A percentile compares a stretch with the other conserved stretches of the same genome.
phyloP scores from a whole-genome alignment of 37 sponge, comb jelly and placozoan genomes.

The Agelas oroides region DNA sequence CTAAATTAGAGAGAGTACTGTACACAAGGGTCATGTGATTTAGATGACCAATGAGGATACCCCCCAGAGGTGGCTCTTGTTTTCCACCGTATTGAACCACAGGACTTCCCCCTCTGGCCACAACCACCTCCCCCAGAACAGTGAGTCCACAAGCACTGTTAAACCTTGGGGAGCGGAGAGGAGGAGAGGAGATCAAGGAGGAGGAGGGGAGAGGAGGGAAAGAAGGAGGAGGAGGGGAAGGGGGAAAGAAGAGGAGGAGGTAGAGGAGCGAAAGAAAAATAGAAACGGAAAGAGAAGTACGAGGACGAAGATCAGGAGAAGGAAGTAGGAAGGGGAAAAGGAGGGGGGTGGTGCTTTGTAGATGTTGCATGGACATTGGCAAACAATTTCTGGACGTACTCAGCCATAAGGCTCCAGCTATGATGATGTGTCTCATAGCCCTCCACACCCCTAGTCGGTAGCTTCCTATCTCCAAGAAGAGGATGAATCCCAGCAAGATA shows the following conservation, averaged over 20 bases:
- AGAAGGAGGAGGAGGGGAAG: background rate
- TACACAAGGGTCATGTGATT: too few species aligned
- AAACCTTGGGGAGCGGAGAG: conserved; percentile 39
- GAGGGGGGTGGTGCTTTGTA: too few species aligned
- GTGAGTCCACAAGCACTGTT: conserved; percentile 85
- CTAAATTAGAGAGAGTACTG: too few species aligned
- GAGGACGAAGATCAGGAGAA: too few species aligned
- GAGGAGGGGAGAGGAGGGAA: background rate
- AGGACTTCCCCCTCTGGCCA: conserved; percentile 99
- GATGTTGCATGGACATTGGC: too few species aligned
- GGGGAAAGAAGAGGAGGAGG: background rate
- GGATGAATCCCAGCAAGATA: conserved; percentile 76
- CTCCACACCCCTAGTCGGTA: conserved; percentile 32
- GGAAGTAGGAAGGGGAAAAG: too few species aligned
- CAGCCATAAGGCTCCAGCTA: conserved; percentile 67
- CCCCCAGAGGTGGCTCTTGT: conserved; percentile 99
- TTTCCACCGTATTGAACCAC: conserved; percentile 92
- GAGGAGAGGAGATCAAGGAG: background rate
- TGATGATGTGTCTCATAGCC: conserved; percentile 32
- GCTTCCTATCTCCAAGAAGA: conserved; percentile 68
- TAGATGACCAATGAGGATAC: conserved; percentile 59
- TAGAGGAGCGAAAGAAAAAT: background rate
- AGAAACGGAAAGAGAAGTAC: too few species aligned
- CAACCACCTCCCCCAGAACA: conserved; percentile 92
- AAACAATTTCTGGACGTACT: conserved; percentile 31